These are phyloP conservation scores for Aphelocoma californica DNA, from an alignment of 2,797 vertebrate species.

Conservation along the genomic window DNA sequence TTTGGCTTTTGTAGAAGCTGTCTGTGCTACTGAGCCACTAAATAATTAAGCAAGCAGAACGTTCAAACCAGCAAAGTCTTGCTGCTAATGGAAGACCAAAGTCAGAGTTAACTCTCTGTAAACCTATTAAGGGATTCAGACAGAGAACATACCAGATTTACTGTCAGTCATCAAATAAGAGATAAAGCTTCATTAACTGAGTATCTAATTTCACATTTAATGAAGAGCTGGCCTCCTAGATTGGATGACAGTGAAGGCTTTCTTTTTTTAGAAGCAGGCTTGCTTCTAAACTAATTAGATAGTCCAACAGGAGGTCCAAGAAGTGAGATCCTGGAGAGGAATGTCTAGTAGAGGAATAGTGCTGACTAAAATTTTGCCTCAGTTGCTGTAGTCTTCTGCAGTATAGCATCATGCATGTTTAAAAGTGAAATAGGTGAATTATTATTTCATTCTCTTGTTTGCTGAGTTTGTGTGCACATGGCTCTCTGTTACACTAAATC, in stretches of 20 bases:
- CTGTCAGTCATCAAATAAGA: conserved; percentile 16
- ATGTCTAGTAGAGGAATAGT: neutral
- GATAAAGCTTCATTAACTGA: conserved; percentile 55
- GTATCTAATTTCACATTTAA: conserved; percentile 50
- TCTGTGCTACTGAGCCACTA: conserved; percentile 49
- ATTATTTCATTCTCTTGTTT: neutral
- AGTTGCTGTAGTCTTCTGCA: neutral
- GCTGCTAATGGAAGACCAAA: conserved; percentile 62
- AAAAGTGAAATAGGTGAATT: neutral
- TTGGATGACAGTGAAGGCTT: neutral
- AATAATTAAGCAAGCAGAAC: conserved; percentile 68
- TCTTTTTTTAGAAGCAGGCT: neutral
- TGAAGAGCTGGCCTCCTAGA: conserved; percentile 9
- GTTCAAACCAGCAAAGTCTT: conserved; percentile 35
- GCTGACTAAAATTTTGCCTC: neutral
- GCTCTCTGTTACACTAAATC: neutral
- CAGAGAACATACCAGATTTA: conserved; percentile 29
- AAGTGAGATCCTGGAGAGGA: neutral
- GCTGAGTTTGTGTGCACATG: neutral
- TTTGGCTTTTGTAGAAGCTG: conserved; percentile 59
- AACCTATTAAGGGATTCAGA: conserved; percentile 46
- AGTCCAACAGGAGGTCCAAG: neutral
- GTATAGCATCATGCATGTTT: neutral
- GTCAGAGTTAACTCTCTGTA: conserved; percentile 44
- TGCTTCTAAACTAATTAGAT: conserved; percentile 13